Evolutionary conservation across 2,888 invertebrate genomes (phyloP), one percentile per base, ranked within the genome.

Genomic region (Brachyptera putata): DNA sequence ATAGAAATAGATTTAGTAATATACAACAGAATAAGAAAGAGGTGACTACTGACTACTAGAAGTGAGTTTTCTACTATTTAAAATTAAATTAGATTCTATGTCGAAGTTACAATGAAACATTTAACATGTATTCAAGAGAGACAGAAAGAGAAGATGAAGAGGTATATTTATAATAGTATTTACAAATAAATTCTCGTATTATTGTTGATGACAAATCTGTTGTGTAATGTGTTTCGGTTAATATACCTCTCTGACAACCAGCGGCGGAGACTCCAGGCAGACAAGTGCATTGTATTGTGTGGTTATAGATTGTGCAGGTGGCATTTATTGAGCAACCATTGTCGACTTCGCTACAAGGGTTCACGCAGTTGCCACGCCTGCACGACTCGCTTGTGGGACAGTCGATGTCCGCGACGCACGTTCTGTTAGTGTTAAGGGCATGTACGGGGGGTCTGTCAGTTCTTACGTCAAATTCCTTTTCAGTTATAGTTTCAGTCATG

Each of bases 181-280:
- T 30, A 30, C 5, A 30, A 7, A 30, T 11, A 30, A 43, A 7
- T 39, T 5, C 14, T 16, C 30, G 13, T 13, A 30, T 16, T 26
- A 16, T 50, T 5, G 49, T 50, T 26, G 24, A 26, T 50, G 49
- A 30, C 7, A 9, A 41, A 50, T 25, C 30, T 25, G 9, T 26
- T 50, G 49, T 50, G 49, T 50, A 16, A 50, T 30, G 21, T 26
- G 25, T 26, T 50, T 26, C 13, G 16, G 49, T 7, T 50, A 48
- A n/a, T 66, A 82, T 85, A 84, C 84, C 84, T 84, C 79, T 79
- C 70, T 74, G 74, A 75, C 84, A 85, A 75, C 79, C 77, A 78
- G 76, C 76, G 71, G 77, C 78, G 70, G 81, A 76, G 73, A 78
- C 77, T 67, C 79, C 79, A 66, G 75, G 74, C 65, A 77, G 79